These are phyloP conservation scores for Stegophylla sp. DNA, from an alignment of 2,888 invertebrate species.

Conservation along the genomic window DNA sequence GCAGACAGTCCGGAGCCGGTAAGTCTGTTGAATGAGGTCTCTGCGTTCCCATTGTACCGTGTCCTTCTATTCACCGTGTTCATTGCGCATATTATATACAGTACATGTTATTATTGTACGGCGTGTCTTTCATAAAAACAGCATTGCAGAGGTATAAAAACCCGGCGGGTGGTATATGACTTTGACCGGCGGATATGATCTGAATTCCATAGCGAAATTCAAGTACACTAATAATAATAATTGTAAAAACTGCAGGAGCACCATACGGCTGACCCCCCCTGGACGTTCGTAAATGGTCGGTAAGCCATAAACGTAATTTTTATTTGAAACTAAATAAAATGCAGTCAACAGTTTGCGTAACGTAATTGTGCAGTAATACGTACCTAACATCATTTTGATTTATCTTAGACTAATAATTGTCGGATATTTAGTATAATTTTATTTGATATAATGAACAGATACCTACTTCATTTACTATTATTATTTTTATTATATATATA, in stretches of 20 bases:
- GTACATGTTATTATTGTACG: constrained; percentile 24
- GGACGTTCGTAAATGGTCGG: constrained; percentile 22
- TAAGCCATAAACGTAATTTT: constrained; percentile 26
- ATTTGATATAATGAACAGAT: no score
- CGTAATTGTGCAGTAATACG: background rate
- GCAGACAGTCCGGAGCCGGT: constrained; percentile 52
- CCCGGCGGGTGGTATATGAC: constrained; percentile 53
- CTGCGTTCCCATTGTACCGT: constrained; percentile 44
- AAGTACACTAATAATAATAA: constrained; percentile 40
- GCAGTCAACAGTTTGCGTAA: background rate
- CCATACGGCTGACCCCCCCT: constrained; percentile 41
- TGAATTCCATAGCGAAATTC: constrained; percentile 50
- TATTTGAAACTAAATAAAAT: constrained; percentile 39
- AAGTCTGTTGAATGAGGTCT: constrained; percentile 47
- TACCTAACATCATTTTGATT: no score
- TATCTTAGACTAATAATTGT: no score
- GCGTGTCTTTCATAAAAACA: constrained; percentile 42
- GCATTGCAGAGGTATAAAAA: constrained; percentile 45
- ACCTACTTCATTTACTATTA: no score
- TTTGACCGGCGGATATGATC: constrained; percentile 47
- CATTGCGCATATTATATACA: constrained; percentile 6
- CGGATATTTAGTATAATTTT: no score
- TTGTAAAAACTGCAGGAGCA: constrained; percentile 34
- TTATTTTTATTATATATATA: no score
- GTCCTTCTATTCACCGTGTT: constrained; percentile 33